Percentiles rank a stretch among this genome's conserved stretches.
Evolutionary conservation across 1,140 invertebrate genomes (phyloP).

Genomic region (Achroia grisella): DNA sequence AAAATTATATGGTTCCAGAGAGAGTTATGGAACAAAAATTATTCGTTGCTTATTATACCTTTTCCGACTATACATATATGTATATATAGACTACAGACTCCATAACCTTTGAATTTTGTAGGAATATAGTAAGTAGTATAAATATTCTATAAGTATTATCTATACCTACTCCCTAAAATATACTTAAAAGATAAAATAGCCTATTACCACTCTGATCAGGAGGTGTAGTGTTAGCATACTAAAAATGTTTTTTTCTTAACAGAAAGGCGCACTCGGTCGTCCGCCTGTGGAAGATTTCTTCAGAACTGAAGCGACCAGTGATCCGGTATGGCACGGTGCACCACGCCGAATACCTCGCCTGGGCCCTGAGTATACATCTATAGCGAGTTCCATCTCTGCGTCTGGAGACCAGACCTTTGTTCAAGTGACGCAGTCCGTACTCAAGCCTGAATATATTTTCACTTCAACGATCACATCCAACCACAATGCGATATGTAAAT

Average conservation of each 20-base stretch:
- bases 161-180: no score
- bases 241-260: conserved; percentile 9
- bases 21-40: no score
- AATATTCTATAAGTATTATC: no score
- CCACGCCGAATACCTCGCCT: conserved; percentile 88
- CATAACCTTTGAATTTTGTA: no score
- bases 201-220: no score
- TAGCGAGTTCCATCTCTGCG: conserved; percentile 94
- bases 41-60: no score
- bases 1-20: no score
- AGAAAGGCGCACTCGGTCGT: conserved; percentile 94
- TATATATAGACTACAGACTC: no score
- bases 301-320: conserved; percentile 24
- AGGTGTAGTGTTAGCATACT: no score
- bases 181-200: no score
- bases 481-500: conserved; percentile 85
- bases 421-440: conserved; percentile 93
- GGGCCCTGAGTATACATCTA: conserved; percentile 83
- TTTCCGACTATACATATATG: no score
- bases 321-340: conserved; percentile 82
- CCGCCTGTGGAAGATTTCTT: conserved; percentile 37
- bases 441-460: conserved; percentile 90
- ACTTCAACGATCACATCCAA: conserved; percentile 93
- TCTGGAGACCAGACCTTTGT: conserved; percentile 96
- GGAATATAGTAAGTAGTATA: no score